Percentiles rank a stretch among this genome's conserved stretches.
Evolutionary conservation across 2,113 vertebrate species (phyloP).

Genomic region (Erpornis zantholeuca): DNA sequence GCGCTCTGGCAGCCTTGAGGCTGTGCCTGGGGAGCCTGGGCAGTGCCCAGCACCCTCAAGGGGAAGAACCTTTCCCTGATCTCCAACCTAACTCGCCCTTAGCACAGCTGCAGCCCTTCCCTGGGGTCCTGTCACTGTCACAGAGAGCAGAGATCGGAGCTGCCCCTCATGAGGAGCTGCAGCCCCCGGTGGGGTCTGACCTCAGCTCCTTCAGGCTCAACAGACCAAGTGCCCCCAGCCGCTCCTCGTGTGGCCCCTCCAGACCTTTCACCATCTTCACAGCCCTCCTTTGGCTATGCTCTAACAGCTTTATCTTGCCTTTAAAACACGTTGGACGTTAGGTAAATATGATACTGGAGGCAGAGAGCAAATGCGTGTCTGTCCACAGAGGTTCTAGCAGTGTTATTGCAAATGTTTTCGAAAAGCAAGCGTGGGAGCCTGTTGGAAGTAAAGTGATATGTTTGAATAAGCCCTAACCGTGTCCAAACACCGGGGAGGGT

Average conservation of each 20-base stretch:
- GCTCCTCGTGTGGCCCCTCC: not conserved
- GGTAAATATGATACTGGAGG: not conserved
- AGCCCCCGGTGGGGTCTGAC: not conserved
- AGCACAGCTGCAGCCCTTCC: not conserved
- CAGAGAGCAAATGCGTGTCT: not conserved
- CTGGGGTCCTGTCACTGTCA: not conserved
- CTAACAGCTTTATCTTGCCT: not conserved
- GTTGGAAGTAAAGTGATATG: conserved; percentile 6
- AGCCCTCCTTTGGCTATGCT: not conserved
- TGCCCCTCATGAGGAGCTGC: not conserved
- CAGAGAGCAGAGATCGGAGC: not conserved
- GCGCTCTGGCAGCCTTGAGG: not conserved
- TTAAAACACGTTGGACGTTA: not conserved
- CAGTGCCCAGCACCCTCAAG: not conserved
- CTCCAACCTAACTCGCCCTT: rapidly evolving
- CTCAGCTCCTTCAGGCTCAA: not conserved
- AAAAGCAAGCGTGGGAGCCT: not conserved
- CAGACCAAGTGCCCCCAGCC: not conserved
- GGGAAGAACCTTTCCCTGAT: rapidly evolving
- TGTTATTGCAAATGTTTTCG: not conserved
- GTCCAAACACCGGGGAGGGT: not conserved
- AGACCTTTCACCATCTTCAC: not conserved
- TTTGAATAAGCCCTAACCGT: not conserved
- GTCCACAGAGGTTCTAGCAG: not conserved
- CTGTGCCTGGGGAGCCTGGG: not conserved